Evolutionary conservation across 2,888 invertebrate genomes (phyloP).

Genomic region (Dolichopus griseipennis): DNA sequence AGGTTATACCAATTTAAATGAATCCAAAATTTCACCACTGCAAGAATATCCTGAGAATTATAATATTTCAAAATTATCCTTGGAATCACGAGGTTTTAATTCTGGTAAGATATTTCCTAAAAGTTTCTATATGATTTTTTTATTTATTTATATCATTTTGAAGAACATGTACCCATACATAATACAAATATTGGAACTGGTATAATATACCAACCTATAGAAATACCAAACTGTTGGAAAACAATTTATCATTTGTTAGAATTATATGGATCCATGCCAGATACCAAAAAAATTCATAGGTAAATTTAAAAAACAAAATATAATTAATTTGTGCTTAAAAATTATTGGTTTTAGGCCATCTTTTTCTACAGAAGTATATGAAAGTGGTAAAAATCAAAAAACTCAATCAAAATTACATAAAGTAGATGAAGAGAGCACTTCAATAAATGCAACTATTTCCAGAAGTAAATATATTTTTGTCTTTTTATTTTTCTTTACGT

Average conservation of each 20-base stretch:
- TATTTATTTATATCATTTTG: neutral
- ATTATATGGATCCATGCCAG: constrained; percentile 88
- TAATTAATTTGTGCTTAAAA: constrained; percentile 25
- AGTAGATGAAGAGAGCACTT: constrained; percentile 43
- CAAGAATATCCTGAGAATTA: constrained; percentile 49
- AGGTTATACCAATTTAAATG: constrained; percentile 73
- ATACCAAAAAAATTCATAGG: constrained; percentile 73
- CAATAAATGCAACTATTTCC: constrained; percentile 24
- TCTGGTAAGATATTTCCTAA: neutral
- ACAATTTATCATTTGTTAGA: constrained; percentile 87
- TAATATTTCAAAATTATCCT: neutral
- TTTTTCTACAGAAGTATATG: constrained; percentile 59
- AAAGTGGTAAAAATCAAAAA: constrained; percentile 54
- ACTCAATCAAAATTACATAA: constrained; percentile 33
- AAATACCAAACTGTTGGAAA: constrained; percentile 79
- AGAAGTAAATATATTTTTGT: neutral
- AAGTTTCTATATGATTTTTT: too few relatives aligned
- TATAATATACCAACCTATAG: constrained; percentile 28
- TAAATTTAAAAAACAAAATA: constrained; percentile 13
- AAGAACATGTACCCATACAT: neutral
- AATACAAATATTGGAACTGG: constrained; percentile 3
- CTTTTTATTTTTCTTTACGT: neutral
- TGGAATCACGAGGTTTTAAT: neutral
- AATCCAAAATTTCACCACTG: constrained; percentile 60
- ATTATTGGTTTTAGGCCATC: constrained; percentile 48